These are phyloP conservation scores for Phrynocephalus versicolor DNA, from an alignment of 2,113 vertebrate species.

Conservation along the genomic window DNA sequence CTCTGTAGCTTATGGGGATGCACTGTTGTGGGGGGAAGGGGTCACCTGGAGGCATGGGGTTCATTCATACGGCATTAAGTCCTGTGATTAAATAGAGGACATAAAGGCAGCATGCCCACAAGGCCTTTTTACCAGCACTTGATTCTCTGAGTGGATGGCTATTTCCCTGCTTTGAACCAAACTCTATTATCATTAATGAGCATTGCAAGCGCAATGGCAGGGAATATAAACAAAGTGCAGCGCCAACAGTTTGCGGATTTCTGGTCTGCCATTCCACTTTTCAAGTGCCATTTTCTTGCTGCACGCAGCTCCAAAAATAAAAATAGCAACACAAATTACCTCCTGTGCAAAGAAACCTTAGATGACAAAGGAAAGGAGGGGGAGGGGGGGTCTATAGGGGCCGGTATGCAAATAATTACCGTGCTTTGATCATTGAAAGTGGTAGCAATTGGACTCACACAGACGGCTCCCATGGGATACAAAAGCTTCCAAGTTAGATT, in stretches of 20 bases:
- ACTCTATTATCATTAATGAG: constrained; percentile 70
- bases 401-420: constrained; percentile 53
- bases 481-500: constrained; percentile 45
- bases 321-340: constrained; percentile 57
- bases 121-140: constrained; percentile 58
- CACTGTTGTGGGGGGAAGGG: too few species aligned
- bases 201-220: constrained; percentile 46
- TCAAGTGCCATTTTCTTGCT: constrained; percentile 9
- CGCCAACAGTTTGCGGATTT: constrained; percentile 60
- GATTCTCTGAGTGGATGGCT: constrained; percentile 55
- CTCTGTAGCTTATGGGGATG: background rate
- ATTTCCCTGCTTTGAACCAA: constrained; percentile 68
- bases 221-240: constrained; percentile 56
- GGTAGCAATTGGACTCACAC: constrained; percentile 27
- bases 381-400: constrained; percentile 4
- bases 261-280: constrained; percentile 52
- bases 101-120: constrained; percentile 49
- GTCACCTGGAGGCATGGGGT: constrained; percentile 18
- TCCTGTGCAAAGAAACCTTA: background rate
- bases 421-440: constrained; percentile 42
- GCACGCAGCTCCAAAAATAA: constrained; percentile 37
- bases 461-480: constrained; percentile 2
- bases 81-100: constrained; percentile 52
- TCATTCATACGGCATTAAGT: constrained; percentile 30
- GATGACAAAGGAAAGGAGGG: constrained; percentile 7